Evolutionary conservation across 35 echinoderm and acorn worm genomes (phyloP), one percentile per base, ranked within the genome.

Genomic region (Amphiura filiformis): DNA sequence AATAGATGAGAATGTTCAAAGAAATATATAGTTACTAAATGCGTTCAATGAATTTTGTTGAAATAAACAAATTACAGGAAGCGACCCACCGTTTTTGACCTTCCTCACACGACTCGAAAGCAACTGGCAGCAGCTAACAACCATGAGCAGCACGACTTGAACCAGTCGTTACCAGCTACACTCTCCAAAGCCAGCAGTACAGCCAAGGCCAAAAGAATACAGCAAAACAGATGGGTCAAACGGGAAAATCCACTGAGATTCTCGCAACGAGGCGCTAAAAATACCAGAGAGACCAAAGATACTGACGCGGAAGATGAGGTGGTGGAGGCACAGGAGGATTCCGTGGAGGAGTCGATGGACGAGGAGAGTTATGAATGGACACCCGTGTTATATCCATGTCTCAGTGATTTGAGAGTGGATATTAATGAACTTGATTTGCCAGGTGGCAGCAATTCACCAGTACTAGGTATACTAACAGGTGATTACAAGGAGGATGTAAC

Each of bases 361-460:
- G 93, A 91, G 32, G 89, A 91, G 30, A 91, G 84, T 56, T 95
- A 84, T 76, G 79, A 87, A 14, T 77, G 82, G 18, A 91, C 93
- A 36, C 65, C 87, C 28, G 49, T 91, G 14, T 77, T 95, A 32
- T 91, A 95, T 75, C 93, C 93, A n/a, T 91, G 89, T 32, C 85
- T 95, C 1, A 87, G 84, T 34, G 89, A 91, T 78, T 47, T 91
- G 15, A 57, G 89, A 44, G 93, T 95, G 39, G 42, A 39, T 23
- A 44, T 87, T 12, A 57, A 39, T 64, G 92, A 93, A 75, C 37
- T 65, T 4, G 89, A 87, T 44, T 37, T 88, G 7, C 89, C 85
- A 33, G 86, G 37, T 57, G 89, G 79, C 7, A 44, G 17, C 41
- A 4, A 56, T 3, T 39, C 88, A 83, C 79, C 81, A 38, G 86